Percentiles rank a stretch among this genome's conserved stretches.
Conservation (phyloP, 2,113 vertebrate genomes). For the Centropus unirufus region DNA sequence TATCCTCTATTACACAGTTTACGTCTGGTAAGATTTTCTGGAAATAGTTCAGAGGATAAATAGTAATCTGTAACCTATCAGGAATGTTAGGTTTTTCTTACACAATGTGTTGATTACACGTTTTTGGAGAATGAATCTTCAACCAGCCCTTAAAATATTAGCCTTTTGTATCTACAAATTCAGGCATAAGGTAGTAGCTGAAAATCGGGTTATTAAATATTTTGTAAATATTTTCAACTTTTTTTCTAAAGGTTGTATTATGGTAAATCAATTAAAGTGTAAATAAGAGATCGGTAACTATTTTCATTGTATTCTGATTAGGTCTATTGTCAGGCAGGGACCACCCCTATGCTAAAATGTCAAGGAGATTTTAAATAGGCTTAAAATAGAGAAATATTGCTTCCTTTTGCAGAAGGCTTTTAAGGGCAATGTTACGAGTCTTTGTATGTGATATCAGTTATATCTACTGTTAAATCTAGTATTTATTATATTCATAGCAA, state of each 20-base stretch:
- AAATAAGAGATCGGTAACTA: neutral
- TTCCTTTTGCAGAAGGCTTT: neutral
- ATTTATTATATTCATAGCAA: neutral
- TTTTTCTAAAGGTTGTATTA: neutral
- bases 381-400: neutral
- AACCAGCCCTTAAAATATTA: slow-evolving; percentile 4
- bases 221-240: neutral
- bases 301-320: neutral
- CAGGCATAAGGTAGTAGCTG: neutral
- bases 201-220: neutral
- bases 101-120: neutral
- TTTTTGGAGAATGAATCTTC: slow-evolving; percentile 6
- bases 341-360: neutral
- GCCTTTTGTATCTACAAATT: neutral
- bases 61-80: slow-evolving; percentile 74
- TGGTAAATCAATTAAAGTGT: neutral
- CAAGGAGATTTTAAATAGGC: neutral
- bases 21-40: slow-evolving; percentile 90
- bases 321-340: neutral
- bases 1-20: slow-evolving; percentile 91
- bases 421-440: neutral
- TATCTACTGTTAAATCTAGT: neutral
- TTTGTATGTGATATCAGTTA: neutral
- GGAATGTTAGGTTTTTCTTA: slow-evolving; percentile 67
- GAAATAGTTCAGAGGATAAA: slow-evolving; percentile 76